These are phyloP conservation scores for Sycophaga agraensis DNA, from an alignment of 1,140 invertebrate genomes.

Conservation along the genomic window DNA sequence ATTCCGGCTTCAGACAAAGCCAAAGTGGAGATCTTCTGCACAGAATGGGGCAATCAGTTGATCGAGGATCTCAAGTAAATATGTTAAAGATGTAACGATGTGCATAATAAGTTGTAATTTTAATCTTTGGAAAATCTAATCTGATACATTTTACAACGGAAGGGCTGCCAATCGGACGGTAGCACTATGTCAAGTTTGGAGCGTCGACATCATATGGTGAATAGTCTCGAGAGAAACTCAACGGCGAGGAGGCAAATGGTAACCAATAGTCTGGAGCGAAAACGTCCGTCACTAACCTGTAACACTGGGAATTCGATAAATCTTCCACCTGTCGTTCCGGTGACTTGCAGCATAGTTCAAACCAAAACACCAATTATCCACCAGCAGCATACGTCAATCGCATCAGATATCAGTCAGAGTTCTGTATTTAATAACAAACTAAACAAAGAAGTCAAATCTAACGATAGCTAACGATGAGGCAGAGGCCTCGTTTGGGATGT, in stretches of 20 bases:
- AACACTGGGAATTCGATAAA: conserved; percentile 45
- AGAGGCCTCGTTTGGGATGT: not conserved
- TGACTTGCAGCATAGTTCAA: conserved; percentile 53
- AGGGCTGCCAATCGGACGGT: conserved; percentile 21
- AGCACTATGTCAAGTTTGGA: conserved; percentile 45
- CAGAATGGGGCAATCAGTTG: conserved; percentile 51
- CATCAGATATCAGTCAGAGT: conserved; percentile 42
- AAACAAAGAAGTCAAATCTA: conserved; percentile 44
- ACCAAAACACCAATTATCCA: conserved; percentile 51
- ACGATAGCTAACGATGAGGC: conserved; percentile 53
- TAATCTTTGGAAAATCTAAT: no score
- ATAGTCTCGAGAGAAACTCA: conserved; percentile 54
- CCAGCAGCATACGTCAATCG: conserved; percentile 39
- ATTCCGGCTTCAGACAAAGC: conserved; percentile 48
- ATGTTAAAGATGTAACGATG: not conserved
- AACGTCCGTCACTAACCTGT: conserved; percentile 46
- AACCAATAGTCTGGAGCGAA: conserved; percentile 55
- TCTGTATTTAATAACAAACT: conserved; percentile 45
- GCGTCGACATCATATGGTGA: conserved; percentile 53
- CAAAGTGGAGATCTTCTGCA: conserved; percentile 54
- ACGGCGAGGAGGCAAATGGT: conserved; percentile 48
- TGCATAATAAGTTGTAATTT: no score
- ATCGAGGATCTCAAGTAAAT: conserved; percentile 46
- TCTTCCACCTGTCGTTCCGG: conserved; percentile 52
- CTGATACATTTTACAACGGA: not conserved